Percentiles rank a stretch among this genome's conserved stretches.
Conservation (phyloP, 2,888 invertebrate genomes). For the Tetragnatha montana region DNA sequence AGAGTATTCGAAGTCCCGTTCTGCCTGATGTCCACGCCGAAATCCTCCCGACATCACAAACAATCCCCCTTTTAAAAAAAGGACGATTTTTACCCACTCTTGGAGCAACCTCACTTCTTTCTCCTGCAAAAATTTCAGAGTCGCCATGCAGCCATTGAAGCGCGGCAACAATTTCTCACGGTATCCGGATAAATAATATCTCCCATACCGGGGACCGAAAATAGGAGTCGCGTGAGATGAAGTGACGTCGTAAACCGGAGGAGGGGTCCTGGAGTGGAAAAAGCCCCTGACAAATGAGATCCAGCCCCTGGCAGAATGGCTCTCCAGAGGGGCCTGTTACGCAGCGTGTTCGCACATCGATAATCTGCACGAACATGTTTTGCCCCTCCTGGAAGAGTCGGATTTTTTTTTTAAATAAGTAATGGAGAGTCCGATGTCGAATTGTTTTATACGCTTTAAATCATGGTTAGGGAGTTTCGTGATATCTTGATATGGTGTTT, state of each 20-base stretch:
- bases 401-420: not conserved
- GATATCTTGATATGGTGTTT: too few species aligned
- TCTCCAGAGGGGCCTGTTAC: not conserved
- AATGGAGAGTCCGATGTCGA: too few species aligned
- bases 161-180: not conserved
- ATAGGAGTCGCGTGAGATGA: slow-evolving; percentile 37
- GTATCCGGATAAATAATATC: slow-evolving; percentile 7
- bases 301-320: not conserved
- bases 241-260: slow-evolving; percentile 31
- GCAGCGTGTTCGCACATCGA: not conserved
- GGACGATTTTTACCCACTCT: not conserved
- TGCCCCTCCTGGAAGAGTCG: not conserved
- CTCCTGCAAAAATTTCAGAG: not conserved
- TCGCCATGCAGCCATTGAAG: not conserved
- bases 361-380: not conserved
- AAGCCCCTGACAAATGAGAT: slow-evolving; percentile 30
- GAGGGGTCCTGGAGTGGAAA: slow-evolving; percentile 6
- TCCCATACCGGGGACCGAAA: slow-evolving; percentile 23
- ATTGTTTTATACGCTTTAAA: too few species aligned
- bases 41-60: too few species aligned
- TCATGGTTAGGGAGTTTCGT: too few species aligned
- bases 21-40: too few species aligned
- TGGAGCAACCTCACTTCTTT: not conserved
- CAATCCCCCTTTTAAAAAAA: too few species aligned
- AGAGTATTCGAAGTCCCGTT: too few species aligned